Percentiles rank a stretch among this genome's conserved stretches.
Conservation (phyloP, 2,113 vertebrate species). For the Eublepharis macularius region DNA sequence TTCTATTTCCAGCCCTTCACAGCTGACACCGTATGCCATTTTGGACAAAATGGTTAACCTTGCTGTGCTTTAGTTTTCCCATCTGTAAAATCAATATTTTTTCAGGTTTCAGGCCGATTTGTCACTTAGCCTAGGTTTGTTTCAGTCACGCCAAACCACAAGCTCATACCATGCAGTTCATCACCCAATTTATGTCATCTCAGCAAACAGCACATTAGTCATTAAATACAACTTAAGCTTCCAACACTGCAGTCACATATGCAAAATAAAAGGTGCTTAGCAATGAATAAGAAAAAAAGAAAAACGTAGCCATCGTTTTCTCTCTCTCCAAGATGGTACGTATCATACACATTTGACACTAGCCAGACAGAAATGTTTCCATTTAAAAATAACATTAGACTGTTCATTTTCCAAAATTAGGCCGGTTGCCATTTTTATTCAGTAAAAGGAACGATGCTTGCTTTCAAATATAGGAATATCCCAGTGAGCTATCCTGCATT, state of each 20-base stretch:
- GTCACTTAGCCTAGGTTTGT: background rate
- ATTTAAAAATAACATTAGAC: too few relatives aligned
- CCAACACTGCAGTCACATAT: background rate
- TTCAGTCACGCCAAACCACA: background rate
- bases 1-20: slow-evolving; percentile 19
- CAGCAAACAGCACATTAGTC: background rate
- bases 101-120: slow-evolving; percentile 4
- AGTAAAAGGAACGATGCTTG: too few relatives aligned
- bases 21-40: slow-evolving; percentile 1
- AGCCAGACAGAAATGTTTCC: background rate
- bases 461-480: too few relatives aligned
- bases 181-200: background rate
- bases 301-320: too few relatives aligned
- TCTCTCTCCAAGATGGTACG: background rate
- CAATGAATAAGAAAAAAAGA: background rate
- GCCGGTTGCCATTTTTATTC: too few relatives aligned
- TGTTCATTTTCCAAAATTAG: too few relatives aligned
- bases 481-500: too few relatives aligned
- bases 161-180: background rate
- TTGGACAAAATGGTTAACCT: background rate
- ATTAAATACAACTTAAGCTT: background rate
- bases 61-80: background rate
- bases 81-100: slow-evolving; percentile 2
- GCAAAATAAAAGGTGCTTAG: background rate
- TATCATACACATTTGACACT: background rate